phyloP scores from a whole-genome alignment of 2,888 invertebrate genomes.

The Calameuta filiformis region DNA sequence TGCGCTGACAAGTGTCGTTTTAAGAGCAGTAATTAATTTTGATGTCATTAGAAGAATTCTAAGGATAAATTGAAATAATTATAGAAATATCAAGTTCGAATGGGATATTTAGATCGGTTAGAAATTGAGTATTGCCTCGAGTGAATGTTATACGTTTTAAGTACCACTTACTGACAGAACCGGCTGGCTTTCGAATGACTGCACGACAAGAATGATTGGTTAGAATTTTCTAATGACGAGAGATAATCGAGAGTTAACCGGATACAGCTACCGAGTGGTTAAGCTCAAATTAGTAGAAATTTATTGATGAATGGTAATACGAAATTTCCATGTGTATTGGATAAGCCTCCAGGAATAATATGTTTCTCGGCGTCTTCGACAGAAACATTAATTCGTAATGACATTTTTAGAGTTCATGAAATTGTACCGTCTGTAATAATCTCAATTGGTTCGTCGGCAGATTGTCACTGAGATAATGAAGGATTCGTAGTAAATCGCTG shows the following conservation, averaged over 20 bases:
- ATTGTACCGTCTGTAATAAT: not conserved
- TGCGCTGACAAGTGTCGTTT: not conserved
- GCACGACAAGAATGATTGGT: not conserved
- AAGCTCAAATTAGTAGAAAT: not conserved
- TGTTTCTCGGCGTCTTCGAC: not conserved
- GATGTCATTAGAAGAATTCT: not conserved
- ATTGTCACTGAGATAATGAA: not conserved
- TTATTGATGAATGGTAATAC: not conserved
- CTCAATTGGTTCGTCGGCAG: not conserved
- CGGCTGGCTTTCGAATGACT: not conserved
- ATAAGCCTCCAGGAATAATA: not conserved
- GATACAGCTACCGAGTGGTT: not conserved
- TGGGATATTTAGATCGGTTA: not conserved
- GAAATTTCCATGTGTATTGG: not conserved
- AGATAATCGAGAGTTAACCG: not conserved
- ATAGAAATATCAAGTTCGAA: not conserved
- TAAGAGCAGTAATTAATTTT: not conserved
- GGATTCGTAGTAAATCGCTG: not conserved
- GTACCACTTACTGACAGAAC: not conserved
- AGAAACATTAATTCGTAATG: not conserved
- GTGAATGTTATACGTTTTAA: not conserved
- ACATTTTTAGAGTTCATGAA: not conserved
- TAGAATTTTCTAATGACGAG: not conserved
- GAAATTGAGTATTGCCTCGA: not conserved
- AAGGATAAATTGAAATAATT: not conserved